Percentiles rank a stretch among this genome's conserved stretches.
Conservation (phyloP, 2,113 vertebrate species). For the Phyllostomus hastatus region DNA sequence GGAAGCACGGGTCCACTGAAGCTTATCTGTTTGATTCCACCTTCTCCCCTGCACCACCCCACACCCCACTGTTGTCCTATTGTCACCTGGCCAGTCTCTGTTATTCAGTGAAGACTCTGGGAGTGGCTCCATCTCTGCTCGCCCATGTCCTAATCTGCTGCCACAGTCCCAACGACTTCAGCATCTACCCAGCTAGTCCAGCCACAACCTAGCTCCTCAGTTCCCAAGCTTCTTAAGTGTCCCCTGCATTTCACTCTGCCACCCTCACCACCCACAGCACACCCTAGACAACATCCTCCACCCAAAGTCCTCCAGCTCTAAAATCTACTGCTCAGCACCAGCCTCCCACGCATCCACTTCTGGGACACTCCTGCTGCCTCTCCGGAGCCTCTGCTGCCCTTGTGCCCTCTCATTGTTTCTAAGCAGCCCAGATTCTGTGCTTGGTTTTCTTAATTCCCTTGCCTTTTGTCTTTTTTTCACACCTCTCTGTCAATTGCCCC, state of each 20-base stretch:
- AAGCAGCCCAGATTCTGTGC: not conserved
- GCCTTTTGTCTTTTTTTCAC: not conserved
- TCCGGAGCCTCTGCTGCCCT: not conserved
- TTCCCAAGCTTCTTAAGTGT: not conserved
- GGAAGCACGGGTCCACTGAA: not conserved
- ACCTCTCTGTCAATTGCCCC: not conserved
- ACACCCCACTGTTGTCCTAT: fast-evolving
- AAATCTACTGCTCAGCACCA: not conserved
- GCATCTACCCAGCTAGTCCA: not conserved
- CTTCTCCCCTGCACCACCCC: not conserved
- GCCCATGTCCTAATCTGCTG: not conserved
- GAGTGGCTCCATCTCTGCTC: not conserved
- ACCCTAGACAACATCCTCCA: not conserved
- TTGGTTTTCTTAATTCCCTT: not conserved
- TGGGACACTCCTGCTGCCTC: not conserved
- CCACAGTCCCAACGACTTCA: not conserved
- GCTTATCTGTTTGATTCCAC: too few species aligned
- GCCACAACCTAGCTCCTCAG: not conserved
- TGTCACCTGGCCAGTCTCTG: not conserved
- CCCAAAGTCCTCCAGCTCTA: not conserved
- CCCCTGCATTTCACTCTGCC: not conserved
- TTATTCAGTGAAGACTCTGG: not conserved
- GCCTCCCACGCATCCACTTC: not conserved
- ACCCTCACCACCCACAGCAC: not conserved
- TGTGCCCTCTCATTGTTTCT: not conserved